Percentiles rank a stretch among this genome's conserved stretches.
phyloP scores from a whole-genome alignment of 2,888 invertebrate genomes.

The Nasonia oneida region DNA sequence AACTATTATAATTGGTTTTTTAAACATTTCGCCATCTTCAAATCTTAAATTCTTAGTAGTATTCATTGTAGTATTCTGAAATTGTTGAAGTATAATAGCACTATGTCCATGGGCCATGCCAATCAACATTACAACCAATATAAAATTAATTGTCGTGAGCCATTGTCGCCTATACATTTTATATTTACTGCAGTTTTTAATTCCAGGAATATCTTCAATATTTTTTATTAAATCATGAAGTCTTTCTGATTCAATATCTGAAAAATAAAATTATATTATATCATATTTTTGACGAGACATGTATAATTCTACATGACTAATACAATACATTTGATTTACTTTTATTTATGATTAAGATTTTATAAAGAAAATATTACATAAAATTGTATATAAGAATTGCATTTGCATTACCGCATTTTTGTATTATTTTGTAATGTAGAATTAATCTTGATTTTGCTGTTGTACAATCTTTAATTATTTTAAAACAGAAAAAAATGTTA shows the following conservation, averaged over 20 bases:
- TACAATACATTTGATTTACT: too few species aligned
- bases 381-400: too few species aligned
- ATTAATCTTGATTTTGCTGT: too few species aligned
- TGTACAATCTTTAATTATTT: too few species aligned
- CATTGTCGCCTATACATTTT: slow-evolving; percentile 76
- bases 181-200: slow-evolving; percentile 45
- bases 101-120: slow-evolving; percentile 85
- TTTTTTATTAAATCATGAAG: slow-evolving; percentile 21
- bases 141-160: slow-evolving; percentile 81
- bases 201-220: slow-evolving; percentile 1
- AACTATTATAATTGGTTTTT: slow-evolving; percentile 74
- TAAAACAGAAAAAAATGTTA: too few species aligned
- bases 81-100: slow-evolving; percentile 83
- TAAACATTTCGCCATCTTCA: slow-evolving; percentile 49
- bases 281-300: neutral
- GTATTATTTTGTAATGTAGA: too few species aligned
- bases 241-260: neutral
- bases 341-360: too few species aligned
- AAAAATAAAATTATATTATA: neutral
- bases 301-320: neutral
- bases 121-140: slow-evolving; percentile 81
- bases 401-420: too few species aligned
- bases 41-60: neutral
- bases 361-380: too few species aligned
- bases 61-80: slow-evolving; percentile 72